These are phyloP conservation scores for Tetragnatha versicolor DNA, from an alignment of 1,140 invertebrate genomes.

Conservation along the genomic window DNA sequence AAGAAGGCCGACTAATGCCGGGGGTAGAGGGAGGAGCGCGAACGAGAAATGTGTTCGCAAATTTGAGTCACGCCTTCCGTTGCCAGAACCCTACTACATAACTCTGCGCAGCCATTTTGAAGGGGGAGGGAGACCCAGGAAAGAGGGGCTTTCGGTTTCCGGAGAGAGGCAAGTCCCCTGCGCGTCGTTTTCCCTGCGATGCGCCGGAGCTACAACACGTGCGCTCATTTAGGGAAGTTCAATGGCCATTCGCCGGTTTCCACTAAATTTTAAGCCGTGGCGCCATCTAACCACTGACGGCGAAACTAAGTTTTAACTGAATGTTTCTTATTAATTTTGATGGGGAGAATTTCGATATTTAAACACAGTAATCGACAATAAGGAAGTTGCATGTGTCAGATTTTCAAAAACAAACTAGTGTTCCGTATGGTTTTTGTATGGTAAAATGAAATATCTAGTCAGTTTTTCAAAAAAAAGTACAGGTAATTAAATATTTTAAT, in stretches of 20 bases:
- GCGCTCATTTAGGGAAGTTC: conserved; percentile 18
- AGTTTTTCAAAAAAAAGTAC: too few species aligned
- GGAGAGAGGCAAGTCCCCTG: conserved; percentile 5
- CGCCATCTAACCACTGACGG: conserved; percentile 30
- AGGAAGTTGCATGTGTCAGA: too few species aligned
- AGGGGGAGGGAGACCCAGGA: background rate
- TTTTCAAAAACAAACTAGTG: too few species aligned
- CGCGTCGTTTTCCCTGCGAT: conserved; percentile 33
- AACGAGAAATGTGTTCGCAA: conserved; percentile 24
- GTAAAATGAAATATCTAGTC: too few species aligned
- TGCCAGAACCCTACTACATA: conserved; percentile 46
- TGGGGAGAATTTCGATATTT: too few species aligned
- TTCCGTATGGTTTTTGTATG: too few species aligned
- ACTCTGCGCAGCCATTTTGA: conserved; percentile 39
- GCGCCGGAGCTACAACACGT: conserved; percentile 2
- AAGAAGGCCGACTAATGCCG: background rate
- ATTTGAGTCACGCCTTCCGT: conserved; percentile 49
- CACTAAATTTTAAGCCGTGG: background rate
- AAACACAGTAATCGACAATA: too few species aligned
- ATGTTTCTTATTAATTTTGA: too few species aligned
- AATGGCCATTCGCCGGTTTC: conserved; percentile 25
- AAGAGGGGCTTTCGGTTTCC: conserved; percentile 4
- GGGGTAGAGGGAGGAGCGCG: background rate
- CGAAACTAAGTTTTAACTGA: too few species aligned
- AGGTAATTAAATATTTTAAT: too few species aligned